Conservation (phyloP, 2,113 vertebrate species). For the Nerophis ophidion region DNA sequence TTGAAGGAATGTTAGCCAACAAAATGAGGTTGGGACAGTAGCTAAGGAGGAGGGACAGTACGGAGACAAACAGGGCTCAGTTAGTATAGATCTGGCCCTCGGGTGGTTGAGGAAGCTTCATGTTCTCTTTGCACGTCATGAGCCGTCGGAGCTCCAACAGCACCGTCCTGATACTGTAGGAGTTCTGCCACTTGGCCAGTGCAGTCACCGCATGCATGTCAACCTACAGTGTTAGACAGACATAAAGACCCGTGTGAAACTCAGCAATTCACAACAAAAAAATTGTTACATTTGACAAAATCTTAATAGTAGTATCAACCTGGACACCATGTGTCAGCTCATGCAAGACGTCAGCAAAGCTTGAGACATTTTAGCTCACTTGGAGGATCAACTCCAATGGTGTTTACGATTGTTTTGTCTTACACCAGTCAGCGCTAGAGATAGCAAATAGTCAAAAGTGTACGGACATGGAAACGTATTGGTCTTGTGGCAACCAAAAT, state of each 20-base stretch:
- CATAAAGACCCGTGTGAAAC: not conserved
- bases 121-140: conserved; percentile 97
- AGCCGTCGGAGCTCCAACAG: conserved; percentile 94
- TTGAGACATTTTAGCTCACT: too few relatives aligned
- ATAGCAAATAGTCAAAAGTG: too few relatives aligned
- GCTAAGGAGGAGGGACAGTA: conserved; percentile 12
- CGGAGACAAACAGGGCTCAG: conserved; percentile 67
- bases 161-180: conserved; percentile 93
- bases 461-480: too few relatives aligned
- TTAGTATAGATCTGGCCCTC: conserved; percentile 98
- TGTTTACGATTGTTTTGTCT: too few relatives aligned
- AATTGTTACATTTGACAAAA: too few relatives aligned
- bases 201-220: conserved; percentile 90
- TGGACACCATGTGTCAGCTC: too few relatives aligned
- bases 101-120: conserved; percentile 96
- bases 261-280: not conserved
- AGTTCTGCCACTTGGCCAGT: conserved; percentile 97
- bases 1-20: conserved; percentile 31
- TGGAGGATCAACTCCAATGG: too few relatives aligned
- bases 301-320: too few relatives aligned
- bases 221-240: conserved; percentile 73
- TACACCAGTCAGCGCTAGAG: too few relatives aligned
- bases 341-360: too few relatives aligned
- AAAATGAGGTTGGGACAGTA: not conserved
- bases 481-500: too few relatives aligned